Evolutionary conservation across 2,113 vertebrate genomes (phyloP), one percentile per base, ranked within the genome.

Genomic region (Capricornis sumatraensis): DNA sequence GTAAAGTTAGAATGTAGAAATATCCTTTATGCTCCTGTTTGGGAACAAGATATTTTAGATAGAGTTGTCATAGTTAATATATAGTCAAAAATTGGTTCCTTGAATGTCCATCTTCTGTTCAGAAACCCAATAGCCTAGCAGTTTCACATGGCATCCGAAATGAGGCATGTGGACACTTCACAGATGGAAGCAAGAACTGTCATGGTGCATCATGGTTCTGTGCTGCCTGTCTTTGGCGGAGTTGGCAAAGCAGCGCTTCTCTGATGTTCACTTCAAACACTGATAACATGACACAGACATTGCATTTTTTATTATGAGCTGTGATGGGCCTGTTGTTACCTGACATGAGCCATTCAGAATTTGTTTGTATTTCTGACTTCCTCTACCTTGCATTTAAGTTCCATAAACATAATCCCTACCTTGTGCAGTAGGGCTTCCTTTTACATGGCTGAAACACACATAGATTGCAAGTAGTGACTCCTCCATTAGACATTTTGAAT

Each of bases 191-290:
- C 6, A 45, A 96, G 67, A 78, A 84, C 25, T 87, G 33, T 79
- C 84, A 30, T 1, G 25, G 36, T 55, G 5, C 40, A 4, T 17
- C 71, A 45, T 30, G 85, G 83, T 89, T n/a, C n/a, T 7, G 21
- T 45, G 71, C 78, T 58, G 76, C 57, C 64, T 76, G 36, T 94
- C 81, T 95, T 79, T 85, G 50, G 74, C 16, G 76, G 62, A 88
- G 30, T 33, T 81, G 86, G 78, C 43, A 89, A 94, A 67, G n/a
- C 25, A 50, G 28, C 55, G 4, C 4, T 4, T 87, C 91, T 98
- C 94, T 98, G 78, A 95, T 93, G 74, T 97, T 78, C 60, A 87
- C 64, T 93, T 97, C 94, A 96, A 95, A 93, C 40, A 55, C 58
- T 91, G 17, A 17, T 62, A 60, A 43, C 52, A 47, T 87, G 74